A percentile compares a stretch with the other conserved stretches of the same genome.
Evolutionary conservation across 2,888 invertebrate genomes (phyloP).

Genomic region (Chaitophorus viminalis): DNA sequence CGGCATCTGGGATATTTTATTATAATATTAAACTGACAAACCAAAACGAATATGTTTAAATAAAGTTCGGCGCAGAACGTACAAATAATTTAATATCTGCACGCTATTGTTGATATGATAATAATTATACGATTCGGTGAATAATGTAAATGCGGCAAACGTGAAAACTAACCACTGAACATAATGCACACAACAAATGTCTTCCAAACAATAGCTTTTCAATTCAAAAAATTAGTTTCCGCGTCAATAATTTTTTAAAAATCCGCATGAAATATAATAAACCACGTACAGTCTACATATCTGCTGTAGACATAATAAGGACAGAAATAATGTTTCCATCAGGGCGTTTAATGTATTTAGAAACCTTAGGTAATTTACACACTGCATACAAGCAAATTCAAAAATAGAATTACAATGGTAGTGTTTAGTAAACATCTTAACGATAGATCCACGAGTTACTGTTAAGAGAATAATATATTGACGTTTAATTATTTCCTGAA

Average conservation of each 20-base stretch:
- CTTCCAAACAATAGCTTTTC: constrained; percentile 55
- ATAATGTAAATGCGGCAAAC: constrained; percentile 37
- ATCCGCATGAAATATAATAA: constrained; percentile 32
- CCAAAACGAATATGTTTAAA: constrained; percentile 5
- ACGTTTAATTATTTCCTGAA: neutral
- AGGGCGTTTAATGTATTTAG: neutral
- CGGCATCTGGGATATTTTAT: neutral
- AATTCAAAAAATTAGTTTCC: constrained; percentile 53
- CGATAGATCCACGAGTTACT: neutral
- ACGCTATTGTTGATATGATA: constrained; percentile 34
- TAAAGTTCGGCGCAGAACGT: neutral
- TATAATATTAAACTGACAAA: neutral
- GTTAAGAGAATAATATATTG: no score
- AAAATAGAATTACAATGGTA: neutral
- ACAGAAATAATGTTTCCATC: constrained; percentile 24
- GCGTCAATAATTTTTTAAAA: constrained; percentile 40
- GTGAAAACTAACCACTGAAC: constrained; percentile 28
- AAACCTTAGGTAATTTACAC: neutral
- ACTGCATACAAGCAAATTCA: neutral
- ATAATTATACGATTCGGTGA: constrained; percentile 50
- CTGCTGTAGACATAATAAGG: constrained; percentile 30
- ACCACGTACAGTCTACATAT: constrained; percentile 13
- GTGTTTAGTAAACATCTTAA: neutral
- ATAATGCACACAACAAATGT: constrained; percentile 40
- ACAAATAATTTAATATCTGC: constrained; percentile 42